Conservation (phyloP, 2,797 vertebrate genomes). For the Sebastes flavidus region DNA sequence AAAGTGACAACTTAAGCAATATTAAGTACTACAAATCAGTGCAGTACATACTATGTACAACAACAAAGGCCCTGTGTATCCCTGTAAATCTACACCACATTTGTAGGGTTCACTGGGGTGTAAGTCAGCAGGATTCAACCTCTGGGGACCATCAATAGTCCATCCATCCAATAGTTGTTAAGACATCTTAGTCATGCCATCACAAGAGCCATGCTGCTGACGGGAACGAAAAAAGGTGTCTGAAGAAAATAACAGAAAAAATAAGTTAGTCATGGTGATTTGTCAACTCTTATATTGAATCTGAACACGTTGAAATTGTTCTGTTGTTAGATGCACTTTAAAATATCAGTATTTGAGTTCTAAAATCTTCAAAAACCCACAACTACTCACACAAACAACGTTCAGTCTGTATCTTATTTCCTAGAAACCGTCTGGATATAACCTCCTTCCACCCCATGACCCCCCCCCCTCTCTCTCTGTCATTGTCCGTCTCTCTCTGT, state of each 20-base stretch:
- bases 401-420: not conserved
- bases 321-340: not conserved
- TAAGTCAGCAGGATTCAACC: no score
- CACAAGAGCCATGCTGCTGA: not conserved
- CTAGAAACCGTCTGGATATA: conserved; percentile 22
- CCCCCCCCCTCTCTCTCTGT: not conserved
- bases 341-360: not conserved
- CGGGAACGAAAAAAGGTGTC: not conserved
- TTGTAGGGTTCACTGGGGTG: no score
- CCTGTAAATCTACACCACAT: no score
- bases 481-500: not conserved
- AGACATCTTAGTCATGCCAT: not conserved
- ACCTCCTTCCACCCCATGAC: not conserved
- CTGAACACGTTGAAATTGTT: not conserved
- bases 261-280: no score
- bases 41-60: no score
- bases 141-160: no score
- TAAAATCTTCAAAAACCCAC: not conserved
- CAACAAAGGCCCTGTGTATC: no score
- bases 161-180: not conserved
- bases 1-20: no score
- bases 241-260: not conserved
- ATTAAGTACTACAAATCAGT: no score
- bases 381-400: not conserved
- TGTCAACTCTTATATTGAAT: not conserved